These are phyloP conservation scores for Sepiola atlantica DNA, from an alignment of 2,888 invertebrate genomes.

Conservation along the genomic window DNA sequence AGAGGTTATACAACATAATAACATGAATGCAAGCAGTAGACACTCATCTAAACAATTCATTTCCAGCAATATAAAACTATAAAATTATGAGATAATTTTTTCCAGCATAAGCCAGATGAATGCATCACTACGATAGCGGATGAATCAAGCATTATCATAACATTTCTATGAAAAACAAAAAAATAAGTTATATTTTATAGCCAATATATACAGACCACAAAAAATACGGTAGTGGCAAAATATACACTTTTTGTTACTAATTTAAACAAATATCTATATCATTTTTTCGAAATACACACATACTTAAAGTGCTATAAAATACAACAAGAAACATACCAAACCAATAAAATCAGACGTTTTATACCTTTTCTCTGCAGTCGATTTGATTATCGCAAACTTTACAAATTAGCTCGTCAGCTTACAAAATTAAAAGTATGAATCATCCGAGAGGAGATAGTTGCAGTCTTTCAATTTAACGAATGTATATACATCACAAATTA, in stretches of 20 bases:
- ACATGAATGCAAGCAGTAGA: not conserved
- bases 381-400: not conserved
- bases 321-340: not conserved
- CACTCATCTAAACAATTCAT: too few relatives aligned
- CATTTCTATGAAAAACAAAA: not conserved
- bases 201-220: not conserved
- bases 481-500: not conserved
- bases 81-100: not conserved
- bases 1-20: not conserved
- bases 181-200: not conserved
- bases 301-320: not conserved
- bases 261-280: not conserved
- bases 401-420: not conserved
- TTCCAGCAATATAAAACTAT: not conserved
- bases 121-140: not conserved
- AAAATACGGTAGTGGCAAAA: not conserved
- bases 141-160: not conserved
- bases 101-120: not conserved
- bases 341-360: not conserved
- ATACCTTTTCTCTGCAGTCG: not conserved
- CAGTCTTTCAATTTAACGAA: not conserved
- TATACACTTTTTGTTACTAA: not conserved
- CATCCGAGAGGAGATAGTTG: not conserved
- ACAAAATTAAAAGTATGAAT: not conserved
- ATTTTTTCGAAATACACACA: not conserved